Conservation (phyloP, 2,113 vertebrate genomes). For the Grantiella picta region DNA sequence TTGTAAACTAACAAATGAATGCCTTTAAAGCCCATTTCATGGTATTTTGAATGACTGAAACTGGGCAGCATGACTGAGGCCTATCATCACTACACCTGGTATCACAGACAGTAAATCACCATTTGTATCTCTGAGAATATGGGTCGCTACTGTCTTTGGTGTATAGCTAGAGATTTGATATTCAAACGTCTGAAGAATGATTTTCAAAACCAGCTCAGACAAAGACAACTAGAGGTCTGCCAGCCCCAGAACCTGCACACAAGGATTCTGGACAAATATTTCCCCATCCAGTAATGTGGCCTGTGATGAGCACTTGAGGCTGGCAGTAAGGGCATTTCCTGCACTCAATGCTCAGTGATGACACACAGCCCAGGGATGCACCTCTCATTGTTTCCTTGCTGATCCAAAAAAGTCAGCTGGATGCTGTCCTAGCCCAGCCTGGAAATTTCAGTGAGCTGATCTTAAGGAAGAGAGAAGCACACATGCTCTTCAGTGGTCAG, state of each 20-base stretch:
- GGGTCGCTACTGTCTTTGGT: background rate
- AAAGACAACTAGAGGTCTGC: background rate
- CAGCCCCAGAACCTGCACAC: background rate
- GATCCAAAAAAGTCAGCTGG: background rate
- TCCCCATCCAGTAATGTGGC: background rate
- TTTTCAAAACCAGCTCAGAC: background rate
- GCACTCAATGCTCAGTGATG: accelerated
- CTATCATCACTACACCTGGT: background rate
- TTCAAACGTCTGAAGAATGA: background rate
- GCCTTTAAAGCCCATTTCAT: background rate
- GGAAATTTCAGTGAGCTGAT: background rate
- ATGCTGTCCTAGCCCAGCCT: background rate
- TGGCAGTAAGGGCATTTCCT: background rate
- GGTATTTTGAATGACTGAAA: background rate
- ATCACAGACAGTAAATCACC: background rate
- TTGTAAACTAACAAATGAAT: background rate
- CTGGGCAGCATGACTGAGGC: background rate
- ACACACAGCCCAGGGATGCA: background rate
- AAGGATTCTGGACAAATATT: background rate
- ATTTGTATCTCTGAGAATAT: background rate
- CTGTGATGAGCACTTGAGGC: background rate
- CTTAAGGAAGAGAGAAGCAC: background rate
- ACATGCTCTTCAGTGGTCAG: background rate
- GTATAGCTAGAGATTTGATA: background rate
- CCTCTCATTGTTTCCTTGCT: background rate